A percentile compares a stretch with the other conserved stretches of the same genome.
Conservation (phyloP, 2,113 vertebrate species). For the Pogonocichla stellata region DNA sequence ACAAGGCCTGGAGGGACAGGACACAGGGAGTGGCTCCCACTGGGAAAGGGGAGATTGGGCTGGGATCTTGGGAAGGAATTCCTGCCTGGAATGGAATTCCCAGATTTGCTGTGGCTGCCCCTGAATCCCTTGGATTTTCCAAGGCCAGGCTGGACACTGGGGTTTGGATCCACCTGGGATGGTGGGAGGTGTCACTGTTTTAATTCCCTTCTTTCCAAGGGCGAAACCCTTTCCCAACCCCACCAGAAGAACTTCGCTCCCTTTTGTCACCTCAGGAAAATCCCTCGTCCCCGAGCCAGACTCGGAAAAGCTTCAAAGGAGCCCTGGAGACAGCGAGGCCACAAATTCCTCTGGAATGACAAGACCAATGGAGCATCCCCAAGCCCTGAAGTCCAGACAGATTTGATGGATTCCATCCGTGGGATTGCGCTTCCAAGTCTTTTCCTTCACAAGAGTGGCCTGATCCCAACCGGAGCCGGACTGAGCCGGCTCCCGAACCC, state of each 20-base stretch:
- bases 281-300: not conserved
- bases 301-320: not conserved
- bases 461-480: not conserved
- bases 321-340: not conserved
- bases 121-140: no score
- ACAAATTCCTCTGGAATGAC: not conserved
- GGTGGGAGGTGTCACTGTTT: accelerated
- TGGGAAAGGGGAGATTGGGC: no score
- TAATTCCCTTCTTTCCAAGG: not conserved
- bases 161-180: not conserved
- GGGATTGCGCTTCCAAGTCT: not conserved
- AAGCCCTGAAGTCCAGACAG: not conserved
- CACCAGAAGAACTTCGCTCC: not conserved
- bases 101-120: no score
- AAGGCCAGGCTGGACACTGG: no score
- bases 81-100: no score
- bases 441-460: not conserved
- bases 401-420: not conserved
- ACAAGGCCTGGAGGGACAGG: no score
- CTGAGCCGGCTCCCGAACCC: not conserved
- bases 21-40: no score
- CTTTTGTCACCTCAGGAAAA: not conserved
- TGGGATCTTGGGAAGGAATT: no score
- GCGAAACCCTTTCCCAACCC: not conserved
- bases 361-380: not conserved